phyloP scores from a whole-genome alignment of 2,888 invertebrate genomes.

The Rotaria socialis region DNA sequence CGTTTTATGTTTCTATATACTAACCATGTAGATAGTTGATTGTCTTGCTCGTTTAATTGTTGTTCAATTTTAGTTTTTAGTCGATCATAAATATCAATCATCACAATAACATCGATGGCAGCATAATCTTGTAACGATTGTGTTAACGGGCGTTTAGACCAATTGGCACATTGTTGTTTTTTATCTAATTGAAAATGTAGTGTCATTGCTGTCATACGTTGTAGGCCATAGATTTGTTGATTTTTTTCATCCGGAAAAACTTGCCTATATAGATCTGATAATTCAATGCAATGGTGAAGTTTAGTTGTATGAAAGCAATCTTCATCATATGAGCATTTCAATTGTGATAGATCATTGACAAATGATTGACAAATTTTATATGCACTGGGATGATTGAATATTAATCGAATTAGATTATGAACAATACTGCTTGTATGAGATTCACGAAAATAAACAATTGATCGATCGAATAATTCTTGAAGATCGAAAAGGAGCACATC shows the following conservation, averaged over 20 bases:
- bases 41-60: neutral
- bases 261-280: neutral
- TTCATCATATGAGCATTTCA: slow-evolving; percentile 18
- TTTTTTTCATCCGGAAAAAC: neutral
- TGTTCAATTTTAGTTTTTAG: neutral
- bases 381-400: neutral
- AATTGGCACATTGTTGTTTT: slow-evolving; percentile 29
- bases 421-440: neutral
- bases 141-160: slow-evolving; percentile 27
- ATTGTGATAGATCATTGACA: neutral
- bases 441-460: neutral
- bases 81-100: slow-evolving; percentile 22
- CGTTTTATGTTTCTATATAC: neutral
- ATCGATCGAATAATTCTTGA: slow-evolving; percentile 9
- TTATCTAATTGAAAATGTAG: slow-evolving; percentile 10
- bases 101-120: neutral
- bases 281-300: neutral
- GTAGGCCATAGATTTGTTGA: slow-evolving; percentile 19
- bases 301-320: neutral
- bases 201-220: slow-evolving; percentile 19
- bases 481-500: slow-evolving; percentile 23
- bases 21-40: neutral
- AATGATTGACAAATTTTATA: slow-evolving; percentile 23
- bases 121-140: slow-evolving; percentile 21
- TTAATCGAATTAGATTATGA: neutral